Evolutionary conservation across 2,113 vertebrate species (phyloP), one percentile per base, ranked within the genome.

Genomic region (Nibea albiflora): DNA sequence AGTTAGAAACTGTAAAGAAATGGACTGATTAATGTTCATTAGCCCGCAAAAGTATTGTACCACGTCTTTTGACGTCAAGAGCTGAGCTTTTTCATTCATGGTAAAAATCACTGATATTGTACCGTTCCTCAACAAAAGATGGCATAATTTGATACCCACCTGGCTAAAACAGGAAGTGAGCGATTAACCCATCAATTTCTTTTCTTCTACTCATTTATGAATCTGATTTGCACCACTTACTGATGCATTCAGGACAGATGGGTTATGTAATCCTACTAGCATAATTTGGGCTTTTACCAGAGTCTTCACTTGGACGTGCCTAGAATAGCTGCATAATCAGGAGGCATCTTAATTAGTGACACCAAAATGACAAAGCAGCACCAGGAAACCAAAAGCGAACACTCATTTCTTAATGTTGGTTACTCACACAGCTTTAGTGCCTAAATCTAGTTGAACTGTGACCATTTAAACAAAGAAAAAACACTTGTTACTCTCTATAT

Each of bases 11-110:
- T 49, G 2, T 20, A 76, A 76, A 17, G 44, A 65, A 65, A 56
- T 26, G 14, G 61, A n/a, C 20, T 14, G 22, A 76, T 74, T 78
- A 50, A 50, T 31, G 35, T 56, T 71, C 42, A 77, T 63, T 47
- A 70, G 57, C 35, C 17, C 35, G 4, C n/a, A 56, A 17, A 63
- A 47, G 22, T 11, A 12, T 73, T 52, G 15, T 50, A 26, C 58
- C n/a, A n/a, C 15, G 14, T 53, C 26, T 26, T 63, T 61, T 63
- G 62, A 68, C 26, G 47, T 9, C 22, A 44, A 24, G 35, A 14
- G n/a, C 31, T 5, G 6, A 44, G 28, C 6, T 77, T 62, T 61
- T 31, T 19, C 31, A 53, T 74, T 74, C 4, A 47, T 14, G 15
- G 11, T 8, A 1, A 39, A 49, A 49, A 63, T 20, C n/a, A 50